Conservation (phyloP, 1,140 invertebrate genomes). For the Venustaconcha ellipsiformis region DNA sequence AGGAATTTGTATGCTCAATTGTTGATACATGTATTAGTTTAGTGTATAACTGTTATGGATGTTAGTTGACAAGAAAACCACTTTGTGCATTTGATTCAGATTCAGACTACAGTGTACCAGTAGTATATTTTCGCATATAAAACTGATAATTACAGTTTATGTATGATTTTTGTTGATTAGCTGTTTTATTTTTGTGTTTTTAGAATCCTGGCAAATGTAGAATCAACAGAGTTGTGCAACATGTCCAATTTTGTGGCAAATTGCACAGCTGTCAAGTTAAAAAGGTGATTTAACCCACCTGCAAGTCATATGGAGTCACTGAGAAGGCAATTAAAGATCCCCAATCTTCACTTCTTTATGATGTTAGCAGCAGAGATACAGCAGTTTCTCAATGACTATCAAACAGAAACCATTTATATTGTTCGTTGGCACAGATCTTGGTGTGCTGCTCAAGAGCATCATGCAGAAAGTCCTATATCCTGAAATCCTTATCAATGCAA, state of each 20-base stretch:
- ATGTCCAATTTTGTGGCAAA: slow-evolving; percentile 11
- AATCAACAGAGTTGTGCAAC: slow-evolving; percentile 11
- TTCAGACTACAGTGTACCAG: no score
- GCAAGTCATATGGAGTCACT: slow-evolving; percentile 19
- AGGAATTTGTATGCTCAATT: no score
- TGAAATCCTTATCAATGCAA: no score
- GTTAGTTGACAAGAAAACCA: no score
- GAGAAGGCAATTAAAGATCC: slow-evolving; percentile 19
- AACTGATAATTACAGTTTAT: no score
- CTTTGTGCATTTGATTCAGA: no score
- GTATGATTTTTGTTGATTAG: no score
- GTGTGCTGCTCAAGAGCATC: no score
- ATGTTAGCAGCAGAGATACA: slow-evolving; percentile 8
- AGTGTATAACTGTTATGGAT: no score
- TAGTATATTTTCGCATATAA: no score
- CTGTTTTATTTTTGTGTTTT: background rate
- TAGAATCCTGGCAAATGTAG: slow-evolving; percentile 18
- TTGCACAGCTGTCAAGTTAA: slow-evolving; percentile 1
- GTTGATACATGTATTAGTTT: no score
- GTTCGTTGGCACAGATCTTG: slow-evolving; percentile 5
- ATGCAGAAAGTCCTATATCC: no score
- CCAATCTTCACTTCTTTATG: slow-evolving; percentile 16
- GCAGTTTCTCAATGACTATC: slow-evolving; percentile 29
- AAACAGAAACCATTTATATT: slow-evolving; percentile 26
- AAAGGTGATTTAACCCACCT: slow-evolving; percentile 12